Base-by-base conservation (phyloP, 92 coral and sea anemone species). In the Epizoanthus illoricatus region DNA sequence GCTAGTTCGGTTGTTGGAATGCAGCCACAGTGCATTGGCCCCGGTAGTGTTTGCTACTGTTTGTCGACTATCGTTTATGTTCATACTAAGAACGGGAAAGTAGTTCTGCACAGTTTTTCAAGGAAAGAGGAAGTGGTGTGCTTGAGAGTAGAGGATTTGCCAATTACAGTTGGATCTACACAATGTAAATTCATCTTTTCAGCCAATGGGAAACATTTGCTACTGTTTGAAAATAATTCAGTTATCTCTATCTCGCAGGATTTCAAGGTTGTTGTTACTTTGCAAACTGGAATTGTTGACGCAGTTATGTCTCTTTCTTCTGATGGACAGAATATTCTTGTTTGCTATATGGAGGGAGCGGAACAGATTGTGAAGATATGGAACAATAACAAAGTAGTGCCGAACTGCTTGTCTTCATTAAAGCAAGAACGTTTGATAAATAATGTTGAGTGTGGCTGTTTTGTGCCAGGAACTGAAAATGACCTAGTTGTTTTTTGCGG, bases 391-490 rank as follows among this genome's bases (percentile, higher is more conserved):
- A 20, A 8, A 3, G 40, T 49, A 11, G 69, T 64, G 33, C 33
- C 33, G 5, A 64, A 24, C 4, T 64, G 21, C 33, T 7, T 23
- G 16, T 64, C 69, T 3, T 13, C 49, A 0, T 68, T 13, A 19
- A 10, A 13, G 73, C 19, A 68, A 68, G 7, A 0, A 7, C 12
- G 52, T 12, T 33, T 68, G 19, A 9, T 39, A 9, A 28, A 66
- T 21, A 33, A n/a, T 39, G 73, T 72, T 72, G 76, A 72, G 43
- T 52, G 76, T 72, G 76, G 76, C 21, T 72, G 76, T 72, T 72
- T 72, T 72, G 76, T 72, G 7, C 61, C 61, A 21, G 24, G 60
- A 45, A 47, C 13, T 47, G 76, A 72, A 9, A 47, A 59, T 36
- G 33, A 28, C 33, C 76, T 72, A 9, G 60, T 72, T 72, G 60